phyloP scores from a whole-genome alignment of 2,113 vertebrate species.

The Balaeniceps rex region DNA sequence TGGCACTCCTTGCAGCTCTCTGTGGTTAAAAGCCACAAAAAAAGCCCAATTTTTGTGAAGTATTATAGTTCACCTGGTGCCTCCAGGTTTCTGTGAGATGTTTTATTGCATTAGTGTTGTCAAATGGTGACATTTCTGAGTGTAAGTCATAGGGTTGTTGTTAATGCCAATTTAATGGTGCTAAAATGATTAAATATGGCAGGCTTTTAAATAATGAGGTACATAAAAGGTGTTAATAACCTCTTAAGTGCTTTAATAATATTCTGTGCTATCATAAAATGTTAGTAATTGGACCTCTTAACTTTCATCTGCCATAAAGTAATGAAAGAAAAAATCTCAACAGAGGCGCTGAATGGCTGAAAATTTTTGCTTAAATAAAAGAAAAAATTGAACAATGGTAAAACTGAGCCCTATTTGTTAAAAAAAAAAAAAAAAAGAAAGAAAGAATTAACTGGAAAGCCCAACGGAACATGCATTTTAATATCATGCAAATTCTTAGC shows the following conservation, averaged over 20 bases:
- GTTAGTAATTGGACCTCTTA: slow-evolving; percentile 71
- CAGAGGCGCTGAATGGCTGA: slow-evolving; percentile 20
- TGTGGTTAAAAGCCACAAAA: not conserved
- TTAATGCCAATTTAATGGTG: slow-evolving; percentile 74
- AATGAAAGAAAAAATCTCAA: slow-evolving; percentile 57
- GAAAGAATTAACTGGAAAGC: slow-evolving; percentile 28
- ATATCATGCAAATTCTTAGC: slow-evolving; percentile 40
- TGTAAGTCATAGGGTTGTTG: slow-evolving; percentile 63
- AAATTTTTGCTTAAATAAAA: slow-evolving; percentile 57
- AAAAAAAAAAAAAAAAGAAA: not conserved
- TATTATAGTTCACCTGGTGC: not conserved
- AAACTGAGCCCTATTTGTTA: slow-evolving; percentile 11
- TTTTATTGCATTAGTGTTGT: slow-evolving; percentile 54
- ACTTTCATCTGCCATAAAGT: slow-evolving; percentile 66
- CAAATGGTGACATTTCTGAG: slow-evolving; percentile 62
- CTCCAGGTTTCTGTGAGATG: slow-evolving; percentile 12
- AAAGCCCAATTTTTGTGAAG: not conserved
- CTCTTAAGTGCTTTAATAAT: slow-evolving; percentile 75
- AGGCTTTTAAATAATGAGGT: slow-evolving; percentile 74
- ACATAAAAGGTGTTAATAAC: slow-evolving; percentile 80
- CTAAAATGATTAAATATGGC: slow-evolving; percentile 74
- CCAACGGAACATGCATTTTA: slow-evolving; percentile 23
- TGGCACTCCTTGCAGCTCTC: not conserved
- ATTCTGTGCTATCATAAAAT: slow-evolving; percentile 71
- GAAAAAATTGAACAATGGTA: slow-evolving; percentile 22